Evolutionary conservation across 2,888 invertebrate species (phyloP).

Genomic region (Stenichneumon culpator): DNA sequence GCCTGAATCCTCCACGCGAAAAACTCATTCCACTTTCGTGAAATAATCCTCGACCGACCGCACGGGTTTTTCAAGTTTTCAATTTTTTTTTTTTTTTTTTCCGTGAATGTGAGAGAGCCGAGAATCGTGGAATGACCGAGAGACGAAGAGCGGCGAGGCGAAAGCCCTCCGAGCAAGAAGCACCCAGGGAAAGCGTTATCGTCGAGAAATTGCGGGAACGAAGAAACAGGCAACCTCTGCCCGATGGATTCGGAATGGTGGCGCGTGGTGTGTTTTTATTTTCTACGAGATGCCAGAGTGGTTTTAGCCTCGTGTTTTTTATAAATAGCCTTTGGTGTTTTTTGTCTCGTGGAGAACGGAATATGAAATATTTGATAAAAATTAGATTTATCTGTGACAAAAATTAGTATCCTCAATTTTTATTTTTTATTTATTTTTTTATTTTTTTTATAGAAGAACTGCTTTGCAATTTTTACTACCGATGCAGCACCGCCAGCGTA

Average conservation of each 20-base stretch:
- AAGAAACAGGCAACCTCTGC: constrained; percentile 74
- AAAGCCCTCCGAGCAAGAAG: constrained; percentile 70
- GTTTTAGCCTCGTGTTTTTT: background rate
- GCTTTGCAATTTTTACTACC: constrained; percentile 26
- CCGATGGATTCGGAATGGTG: constrained; percentile 73
- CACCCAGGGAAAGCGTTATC: constrained; percentile 59
- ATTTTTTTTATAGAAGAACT: background rate
- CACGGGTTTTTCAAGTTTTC: background rate
- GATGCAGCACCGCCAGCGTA: constrained; percentile 1
- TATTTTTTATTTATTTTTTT: constrained; percentile 3
- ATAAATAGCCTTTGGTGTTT: background rate
- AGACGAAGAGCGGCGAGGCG: constrained; percentile 71
- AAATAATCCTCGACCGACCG: background rate
- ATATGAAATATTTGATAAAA: background rate
- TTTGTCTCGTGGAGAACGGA: background rate
- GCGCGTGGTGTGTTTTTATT: constrained; percentile 71
- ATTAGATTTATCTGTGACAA: background rate
- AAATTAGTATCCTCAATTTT: background rate
- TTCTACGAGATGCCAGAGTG: constrained; percentile 58
- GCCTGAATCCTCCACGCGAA: background rate
- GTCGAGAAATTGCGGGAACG: constrained; percentile 65
- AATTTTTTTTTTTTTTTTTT: constrained; percentile 6
- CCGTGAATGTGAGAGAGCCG: constrained; percentile 38
- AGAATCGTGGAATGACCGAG: constrained; percentile 74
- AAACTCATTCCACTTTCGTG: constrained; percentile 24